A percentile compares a stretch with the other conserved stretches of the same genome.
Evolutionary conservation across 2,113 vertebrate species (phyloP).

Genomic region (Pelobates fuscus): DNA sequence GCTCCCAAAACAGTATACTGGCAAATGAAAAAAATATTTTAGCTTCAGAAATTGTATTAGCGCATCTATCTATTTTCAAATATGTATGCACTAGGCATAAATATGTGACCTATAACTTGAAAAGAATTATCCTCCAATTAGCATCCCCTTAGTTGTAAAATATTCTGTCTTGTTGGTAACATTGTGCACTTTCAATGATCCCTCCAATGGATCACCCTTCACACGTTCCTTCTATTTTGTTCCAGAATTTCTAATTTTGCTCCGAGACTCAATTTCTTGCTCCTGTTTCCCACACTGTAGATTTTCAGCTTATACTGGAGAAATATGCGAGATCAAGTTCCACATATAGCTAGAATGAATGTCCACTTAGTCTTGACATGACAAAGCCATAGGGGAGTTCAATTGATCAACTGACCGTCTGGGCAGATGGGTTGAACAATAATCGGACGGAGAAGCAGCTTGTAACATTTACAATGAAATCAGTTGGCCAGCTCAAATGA

Average conservation of each 20-base stretch:
- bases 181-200: neutral
- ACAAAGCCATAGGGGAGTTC: neutral
- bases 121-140: neutral
- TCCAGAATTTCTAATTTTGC: neutral
- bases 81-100: no score
- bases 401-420: conserved; percentile 40
- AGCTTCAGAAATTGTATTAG: no score
- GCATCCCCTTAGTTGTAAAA: neutral
- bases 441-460: neutral
- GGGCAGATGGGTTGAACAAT: conserved; percentile 34
- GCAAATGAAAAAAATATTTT: no score
- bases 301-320: neutral
- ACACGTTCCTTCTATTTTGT: conserved; percentile 10
- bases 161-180: neutral
- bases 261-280: conserved; percentile 7
- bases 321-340: neutral
- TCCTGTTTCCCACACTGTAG: conserved; percentile 15
- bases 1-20: no score
- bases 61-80: no score
- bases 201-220: no score
- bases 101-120: no score
- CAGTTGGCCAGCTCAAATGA: accelerated
- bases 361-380: conserved; percentile 7
- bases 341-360: conserved; percentile 4
- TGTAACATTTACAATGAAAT: conserved; percentile 49